Conservation (phyloP, 2,888 invertebrate genomes). For the Camptogramma bilineatum region DNA sequence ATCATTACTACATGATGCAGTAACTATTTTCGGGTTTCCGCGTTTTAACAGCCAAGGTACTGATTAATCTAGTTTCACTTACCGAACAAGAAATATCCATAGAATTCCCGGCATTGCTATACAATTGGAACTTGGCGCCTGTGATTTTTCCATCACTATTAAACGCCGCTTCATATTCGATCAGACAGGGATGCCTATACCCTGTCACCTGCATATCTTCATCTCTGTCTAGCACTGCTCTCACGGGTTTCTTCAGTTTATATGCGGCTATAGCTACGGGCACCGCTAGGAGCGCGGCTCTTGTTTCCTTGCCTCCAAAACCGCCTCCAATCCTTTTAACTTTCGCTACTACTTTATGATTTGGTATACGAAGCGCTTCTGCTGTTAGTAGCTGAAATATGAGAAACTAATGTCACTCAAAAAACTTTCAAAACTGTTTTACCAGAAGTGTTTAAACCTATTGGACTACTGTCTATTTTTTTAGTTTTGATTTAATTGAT, state of each 20-base stretch:
- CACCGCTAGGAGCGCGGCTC: slow-evolving; percentile 85
- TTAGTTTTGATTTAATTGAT: too few species aligned
- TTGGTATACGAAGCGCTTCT: slow-evolving; percentile 87
- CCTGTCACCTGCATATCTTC: slow-evolving; percentile 94
- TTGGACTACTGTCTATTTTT: too few species aligned
- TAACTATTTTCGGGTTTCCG: not conserved
- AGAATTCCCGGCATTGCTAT: slow-evolving; percentile 90
- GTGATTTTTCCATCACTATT: slow-evolving; percentile 88
- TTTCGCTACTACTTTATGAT: slow-evolving; percentile 88
- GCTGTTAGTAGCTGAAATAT: slow-evolving; percentile 85
- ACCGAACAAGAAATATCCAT: slow-evolving; percentile 89
- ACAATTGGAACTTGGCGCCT: slow-evolving; percentile 87
- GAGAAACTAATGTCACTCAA: not conserved
- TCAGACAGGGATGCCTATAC: slow-evolving; percentile 91
- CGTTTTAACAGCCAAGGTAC: not conserved
- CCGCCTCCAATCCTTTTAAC: slow-evolving; percentile 94
- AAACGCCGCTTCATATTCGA: slow-evolving; percentile 91
- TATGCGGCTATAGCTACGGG: slow-evolving; percentile 91
- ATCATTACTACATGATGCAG: too few species aligned
- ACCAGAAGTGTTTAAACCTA: not conserved
- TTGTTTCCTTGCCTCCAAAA: slow-evolving; percentile 95
- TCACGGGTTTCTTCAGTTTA: slow-evolving; percentile 89
- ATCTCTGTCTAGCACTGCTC: slow-evolving; percentile 92
- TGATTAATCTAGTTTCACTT: slow-evolving; percentile 46
- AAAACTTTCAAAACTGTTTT: not conserved